phyloP scores from a whole-genome alignment of 2,797 vertebrate species.

The Channallabes apus region DNA sequence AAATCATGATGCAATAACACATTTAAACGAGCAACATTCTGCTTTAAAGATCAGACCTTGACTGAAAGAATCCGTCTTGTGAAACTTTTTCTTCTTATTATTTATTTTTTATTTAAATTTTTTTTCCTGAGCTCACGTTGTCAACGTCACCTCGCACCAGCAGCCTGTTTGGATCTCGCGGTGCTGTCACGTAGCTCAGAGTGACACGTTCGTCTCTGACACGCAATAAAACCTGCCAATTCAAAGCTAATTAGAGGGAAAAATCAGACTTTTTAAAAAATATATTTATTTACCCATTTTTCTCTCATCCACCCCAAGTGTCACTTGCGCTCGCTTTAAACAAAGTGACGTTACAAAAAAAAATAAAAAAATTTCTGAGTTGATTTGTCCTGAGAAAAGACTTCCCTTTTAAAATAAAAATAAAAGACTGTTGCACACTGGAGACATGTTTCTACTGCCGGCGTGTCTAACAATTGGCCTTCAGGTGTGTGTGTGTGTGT shows the following conservation, averaged over 20 bases:
- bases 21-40: not conserved
- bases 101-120: not conserved
- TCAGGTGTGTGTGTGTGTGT: not conserved
- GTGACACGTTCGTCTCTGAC: not conserved
- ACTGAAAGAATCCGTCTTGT: not conserved
- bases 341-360: not conserved
- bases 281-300: not conserved
- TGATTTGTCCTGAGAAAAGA: not conserved
- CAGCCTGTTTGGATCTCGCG: not conserved
- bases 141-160: not conserved
- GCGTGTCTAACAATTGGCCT: not conserved
- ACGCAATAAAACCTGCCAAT: not conserved
- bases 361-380: not conserved
- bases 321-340: not conserved
- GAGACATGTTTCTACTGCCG: not conserved
- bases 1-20: not conserved
- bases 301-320: not conserved
- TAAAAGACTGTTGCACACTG: not conserved
- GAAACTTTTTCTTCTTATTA: not conserved
- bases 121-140: not conserved
- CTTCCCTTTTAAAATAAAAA: not conserved
- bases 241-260: slow-evolving; percentile 18
- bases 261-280: not conserved
- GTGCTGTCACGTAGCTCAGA: not conserved
- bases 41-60: not conserved